phyloP scores from a whole-genome alignment of 2,113 vertebrate genomes.

The Macroglossus sobrinus region DNA sequence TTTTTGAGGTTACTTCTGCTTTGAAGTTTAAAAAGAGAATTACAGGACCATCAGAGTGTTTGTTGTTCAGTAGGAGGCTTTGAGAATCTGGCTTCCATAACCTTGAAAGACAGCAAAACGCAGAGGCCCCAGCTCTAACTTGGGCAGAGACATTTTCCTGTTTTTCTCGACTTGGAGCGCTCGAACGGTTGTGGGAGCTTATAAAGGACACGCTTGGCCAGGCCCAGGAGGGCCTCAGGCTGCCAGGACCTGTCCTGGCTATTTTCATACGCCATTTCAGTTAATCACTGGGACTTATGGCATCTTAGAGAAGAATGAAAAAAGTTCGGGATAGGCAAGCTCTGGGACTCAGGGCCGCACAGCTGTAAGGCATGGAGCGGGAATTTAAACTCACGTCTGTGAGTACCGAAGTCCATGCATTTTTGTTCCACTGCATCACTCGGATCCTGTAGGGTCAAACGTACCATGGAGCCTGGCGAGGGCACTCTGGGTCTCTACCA shows the following conservation, averaged over 20 bases:
- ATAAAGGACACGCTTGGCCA: background rate
- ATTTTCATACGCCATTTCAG: background rate
- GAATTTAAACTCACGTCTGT: background rate
- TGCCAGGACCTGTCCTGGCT: background rate
- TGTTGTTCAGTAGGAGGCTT: background rate
- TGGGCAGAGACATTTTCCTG: background rate
- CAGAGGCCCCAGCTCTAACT: background rate
- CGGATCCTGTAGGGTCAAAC: background rate
- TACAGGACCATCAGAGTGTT: background rate
- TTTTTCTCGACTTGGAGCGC: background rate
- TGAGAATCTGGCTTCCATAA: background rate
- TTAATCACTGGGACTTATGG: background rate
- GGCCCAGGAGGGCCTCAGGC: too few relatives aligned
- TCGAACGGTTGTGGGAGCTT: background rate
- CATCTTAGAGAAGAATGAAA: background rate
- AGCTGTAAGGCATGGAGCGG: background rate
- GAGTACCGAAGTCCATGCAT: background rate
- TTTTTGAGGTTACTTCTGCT: background rate
- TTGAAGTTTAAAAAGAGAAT: background rate
- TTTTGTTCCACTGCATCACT: rapidly evolving
- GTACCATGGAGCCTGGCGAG: background rate
- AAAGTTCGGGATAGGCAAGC: too few relatives aligned
- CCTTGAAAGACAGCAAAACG: background rate
- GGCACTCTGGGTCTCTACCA: background rate
- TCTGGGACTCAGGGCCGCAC: background rate